Conservation (phyloP, 2,797 vertebrate species). For the Hoplostethus atlanticus region DNA sequence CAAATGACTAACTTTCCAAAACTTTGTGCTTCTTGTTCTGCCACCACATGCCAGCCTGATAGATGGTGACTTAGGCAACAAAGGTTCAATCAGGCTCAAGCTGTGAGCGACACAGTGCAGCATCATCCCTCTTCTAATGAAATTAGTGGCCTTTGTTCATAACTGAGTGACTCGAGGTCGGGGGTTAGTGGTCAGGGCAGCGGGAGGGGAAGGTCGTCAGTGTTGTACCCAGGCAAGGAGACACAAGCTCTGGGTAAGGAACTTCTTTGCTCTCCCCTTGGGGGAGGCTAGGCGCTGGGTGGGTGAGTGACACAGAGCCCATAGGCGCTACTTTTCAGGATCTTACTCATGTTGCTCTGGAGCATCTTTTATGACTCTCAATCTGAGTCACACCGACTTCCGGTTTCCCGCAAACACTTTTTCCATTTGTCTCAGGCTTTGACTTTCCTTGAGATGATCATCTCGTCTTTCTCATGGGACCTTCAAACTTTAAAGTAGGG, state of each 20-base stretch:
- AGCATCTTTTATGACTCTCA: constrained; percentile 66
- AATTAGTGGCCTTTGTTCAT: constrained; percentile 52
- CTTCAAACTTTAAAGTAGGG: constrained; percentile 3
- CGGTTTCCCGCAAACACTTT: constrained; percentile 28
- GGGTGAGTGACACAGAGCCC: constrained; percentile 67
- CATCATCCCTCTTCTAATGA: constrained; percentile 48
- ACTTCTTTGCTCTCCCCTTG: constrained; percentile 41
- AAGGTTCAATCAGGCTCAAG: constrained; percentile 44
- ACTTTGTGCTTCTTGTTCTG: constrained; percentile 28
- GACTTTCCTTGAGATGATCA: constrained; percentile 56
- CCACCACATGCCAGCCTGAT: constrained; percentile 49
- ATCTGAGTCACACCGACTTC: constrained; percentile 69
- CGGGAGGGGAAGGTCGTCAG: constrained; percentile 46
- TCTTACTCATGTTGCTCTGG: constrained; percentile 72
- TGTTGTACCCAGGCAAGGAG: constrained; percentile 35
- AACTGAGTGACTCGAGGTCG: constrained; percentile 56
- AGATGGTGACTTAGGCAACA: constrained; percentile 35
- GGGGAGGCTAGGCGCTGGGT: constrained; percentile 39
- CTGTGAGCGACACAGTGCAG: constrained; percentile 62
- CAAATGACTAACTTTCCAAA: constrained; percentile 55
- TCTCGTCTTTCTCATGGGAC: constrained; percentile 23
- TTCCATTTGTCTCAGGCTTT: constrained; percentile 42
- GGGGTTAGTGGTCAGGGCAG: constrained; percentile 49
- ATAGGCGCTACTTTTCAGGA: constrained; percentile 54
- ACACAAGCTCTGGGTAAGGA: constrained; percentile 44